Base-by-base conservation (phyloP, 2,797 vertebrate genomes). In the Spea hammondii region DNA sequence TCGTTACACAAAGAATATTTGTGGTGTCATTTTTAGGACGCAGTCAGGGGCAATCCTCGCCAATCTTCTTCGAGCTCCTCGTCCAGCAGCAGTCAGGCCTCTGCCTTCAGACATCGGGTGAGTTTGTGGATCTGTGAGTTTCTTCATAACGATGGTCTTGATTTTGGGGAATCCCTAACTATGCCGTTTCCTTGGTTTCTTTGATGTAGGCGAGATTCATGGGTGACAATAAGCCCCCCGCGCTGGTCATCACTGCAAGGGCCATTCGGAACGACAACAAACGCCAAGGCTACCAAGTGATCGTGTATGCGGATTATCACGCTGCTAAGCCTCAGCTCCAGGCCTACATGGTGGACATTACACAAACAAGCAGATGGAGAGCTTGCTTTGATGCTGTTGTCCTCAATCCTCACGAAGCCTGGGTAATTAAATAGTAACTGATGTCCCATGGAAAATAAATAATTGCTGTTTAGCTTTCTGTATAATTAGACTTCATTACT, bases 311-410 rank as follows among this genome's bases (percentile, higher is more conserved):
- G 45, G 91, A 94, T 80, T 79, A 0, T 2, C 79, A 82, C 45
- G 80, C 84, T 57, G 0, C 68, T 57, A 90, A 55, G 51, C 83
- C 86, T 62, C 90, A 89, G 83, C 0, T 94, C 48, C 95, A 96
- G 85, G 8, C 94, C 1, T 90, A 93, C 74, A 46, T 93, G 55
- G 90, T 91, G 79, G 91, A 92, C 69, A 84, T 95, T 57, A 84
- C 86, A n/a, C 89, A 91, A 53, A 82, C 82, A 8, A 86, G 93
- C 88, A 90, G 90, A 74, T 95, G 91, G 92, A 93, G 89, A 84
- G 85, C 96, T 60, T 95, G 93, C 82, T 90, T 90, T 70, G 93
- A 96, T 78, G 90, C 88, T 60, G 82, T 91, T 59, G 79, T 92
- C 74, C 84, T 93, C 83, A 95, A 92, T 84, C 3, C 83, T 74